Evolutionary conservation across 2,888 invertebrate species (phyloP), one percentile per base, ranked within the genome.

Genomic region (Frankliniella intonsa): DNA sequence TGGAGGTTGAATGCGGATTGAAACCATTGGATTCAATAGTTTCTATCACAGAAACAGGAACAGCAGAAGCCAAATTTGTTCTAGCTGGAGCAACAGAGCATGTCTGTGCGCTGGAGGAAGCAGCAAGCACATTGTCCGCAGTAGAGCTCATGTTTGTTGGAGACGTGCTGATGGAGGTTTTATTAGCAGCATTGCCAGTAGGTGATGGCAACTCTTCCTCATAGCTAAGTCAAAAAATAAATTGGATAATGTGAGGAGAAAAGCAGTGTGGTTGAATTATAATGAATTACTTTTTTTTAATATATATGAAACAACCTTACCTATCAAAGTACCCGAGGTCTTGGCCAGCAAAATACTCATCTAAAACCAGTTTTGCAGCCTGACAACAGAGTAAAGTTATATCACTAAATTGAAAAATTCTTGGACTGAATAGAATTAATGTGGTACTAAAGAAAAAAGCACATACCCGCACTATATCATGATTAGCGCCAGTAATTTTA

Each of bases 361-460:
- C 96, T 86, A 97, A 89, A 85, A 96, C 94, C 86, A 96, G 89
- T 89, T 96, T 96, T 83, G 96, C 95, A 86, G 93, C 94, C 96
- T 96, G 87, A 14, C 87, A 87, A 83, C 84, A 84, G 55, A 55
- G 14, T 14, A 12, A 14, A 38, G 38, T 38, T 38, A 3, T 38
- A 38, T 19, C 1, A 55, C 7, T 7, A 55, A 14, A 14, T 38
- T 38, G 5, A 2, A 38, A 38, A 38, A 38, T 2, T 38, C 38
- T 38, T 38, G 38, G 2, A 38, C 38, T 3, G 38, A 49, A 65
- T 80, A 55, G 81, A 50, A 10, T 62, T 51, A 80, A 82, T 49
- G 65, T 49, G 11, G 25, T 14, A 51, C 50, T 27, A 49, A 81
- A 50, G 22, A 27, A 27, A 50, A 50, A 49, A 49, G 55, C 50